These are phyloP conservation scores for Dendrocincla fuliginosa DNA, from an alignment of 2,797 vertebrate genomes.

Conservation along the genomic window DNA sequence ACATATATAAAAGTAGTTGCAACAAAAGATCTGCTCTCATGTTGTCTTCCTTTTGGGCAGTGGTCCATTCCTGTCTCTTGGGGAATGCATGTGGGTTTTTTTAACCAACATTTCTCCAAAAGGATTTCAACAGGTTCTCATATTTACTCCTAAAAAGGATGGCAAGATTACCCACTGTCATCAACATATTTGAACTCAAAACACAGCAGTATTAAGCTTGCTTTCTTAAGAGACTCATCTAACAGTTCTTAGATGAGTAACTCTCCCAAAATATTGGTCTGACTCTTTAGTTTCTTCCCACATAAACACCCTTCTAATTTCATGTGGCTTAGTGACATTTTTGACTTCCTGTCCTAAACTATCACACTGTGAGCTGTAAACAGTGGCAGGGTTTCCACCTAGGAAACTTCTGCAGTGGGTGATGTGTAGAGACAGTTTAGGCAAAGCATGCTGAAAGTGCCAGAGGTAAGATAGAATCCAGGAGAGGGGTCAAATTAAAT, in stretches of 20 bases:
- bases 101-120: background rate
- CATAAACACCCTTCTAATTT: background rate
- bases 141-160: background rate
- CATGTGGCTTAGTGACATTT: background rate
- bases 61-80: background rate
- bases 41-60: background rate
- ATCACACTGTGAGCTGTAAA: background rate
- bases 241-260: slow-evolving; percentile 26
- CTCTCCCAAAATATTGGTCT: slow-evolving; percentile 20
- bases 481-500: background rate
- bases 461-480: background rate
- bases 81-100: background rate
- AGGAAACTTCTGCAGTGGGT: background rate
- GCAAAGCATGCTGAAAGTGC: background rate
- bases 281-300: slow-evolving; percentile 45
- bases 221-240: background rate
- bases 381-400: background rate
- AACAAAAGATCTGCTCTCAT: background rate
- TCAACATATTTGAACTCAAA: background rate
- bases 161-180: background rate
- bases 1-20: slow-evolving; percentile 17
- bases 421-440: background rate
- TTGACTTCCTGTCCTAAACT: slow-evolving; percentile 20
- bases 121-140: background rate
- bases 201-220: background rate